A percentile compares a stretch with the other conserved stretches of the same genome.
Conservation (phyloP, 2,113 vertebrate species). For the Daubentonia madagascariensis region DNA sequence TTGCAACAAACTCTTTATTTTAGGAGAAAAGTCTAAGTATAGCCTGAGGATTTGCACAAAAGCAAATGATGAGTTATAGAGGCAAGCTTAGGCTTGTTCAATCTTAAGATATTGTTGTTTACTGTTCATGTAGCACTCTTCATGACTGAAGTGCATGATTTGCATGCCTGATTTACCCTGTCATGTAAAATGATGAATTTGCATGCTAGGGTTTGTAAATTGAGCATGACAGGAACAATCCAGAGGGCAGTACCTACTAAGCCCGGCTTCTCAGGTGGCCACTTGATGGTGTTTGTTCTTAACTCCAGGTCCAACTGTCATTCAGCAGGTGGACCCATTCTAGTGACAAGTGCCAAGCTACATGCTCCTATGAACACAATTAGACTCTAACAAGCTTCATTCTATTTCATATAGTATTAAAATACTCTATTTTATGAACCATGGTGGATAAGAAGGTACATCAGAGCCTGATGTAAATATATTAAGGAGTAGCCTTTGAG, state of each 20-base stretch:
- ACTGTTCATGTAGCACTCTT: background rate
- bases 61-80: background rate
- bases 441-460: background rate
- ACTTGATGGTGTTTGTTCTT: background rate
- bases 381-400: background rate
- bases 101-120: background rate
- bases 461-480: background rate
- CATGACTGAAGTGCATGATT: background rate
- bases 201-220: background rate
- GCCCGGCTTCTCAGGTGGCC: background rate
- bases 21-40: background rate
- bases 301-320: background rate
- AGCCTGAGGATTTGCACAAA: background rate
- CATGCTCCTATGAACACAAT: background rate
- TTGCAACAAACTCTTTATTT: background rate
- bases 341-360: background rate
- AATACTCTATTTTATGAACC: background rate
- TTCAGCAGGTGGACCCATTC: background rate
- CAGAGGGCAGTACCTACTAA: background rate
- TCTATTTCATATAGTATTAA: background rate
- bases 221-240: background rate
- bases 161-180: conserved; percentile 17
- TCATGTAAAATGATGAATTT: conserved; percentile 33
- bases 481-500: background rate
- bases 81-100: background rate